A percentile compares a stretch with the other conserved stretches of the same genome.
These are phyloP conservation scores for Noctuana brunneofusca DNA, from an alignment of 2,888 invertebrate species.

Conservation along the genomic window DNA sequence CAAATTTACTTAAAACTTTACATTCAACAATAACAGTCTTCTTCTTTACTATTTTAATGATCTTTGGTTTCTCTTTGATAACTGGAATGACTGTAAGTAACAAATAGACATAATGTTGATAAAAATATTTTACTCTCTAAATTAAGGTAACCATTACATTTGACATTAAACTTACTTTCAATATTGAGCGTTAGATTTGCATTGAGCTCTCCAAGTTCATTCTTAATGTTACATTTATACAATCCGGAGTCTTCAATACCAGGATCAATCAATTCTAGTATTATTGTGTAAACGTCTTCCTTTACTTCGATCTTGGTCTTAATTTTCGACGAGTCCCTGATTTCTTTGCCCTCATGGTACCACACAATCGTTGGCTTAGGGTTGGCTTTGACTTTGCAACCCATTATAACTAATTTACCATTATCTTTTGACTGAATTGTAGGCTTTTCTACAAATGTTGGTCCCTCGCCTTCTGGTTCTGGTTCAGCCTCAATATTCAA, in stretches of 20 bases:
- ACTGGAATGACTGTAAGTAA: conserved; percentile 90
- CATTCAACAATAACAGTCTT: conserved; percentile 96
- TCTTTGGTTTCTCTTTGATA: conserved; percentile 95
- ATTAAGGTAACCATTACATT: not conserved
- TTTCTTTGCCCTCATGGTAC: conserved; percentile 83
- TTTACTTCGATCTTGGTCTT: conserved; percentile 90
- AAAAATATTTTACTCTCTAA: not conserved
- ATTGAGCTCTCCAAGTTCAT: conserved; percentile 97
- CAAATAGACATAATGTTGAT: not conserved
- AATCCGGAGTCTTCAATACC: conserved; percentile 97
- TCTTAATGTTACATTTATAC: conserved; percentile 99
- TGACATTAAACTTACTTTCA: conserved; percentile 90
- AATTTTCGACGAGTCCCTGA: conserved; percentile 91
- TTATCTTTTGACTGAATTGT: conserved; percentile 90
- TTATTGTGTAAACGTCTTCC: conserved; percentile 92
- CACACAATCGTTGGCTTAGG: conserved; percentile 78
- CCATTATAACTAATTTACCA: conserved; percentile 78
- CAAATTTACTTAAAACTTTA: conserved; percentile 95
- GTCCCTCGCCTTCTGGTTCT: conserved; percentile 96
- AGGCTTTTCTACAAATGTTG: conserved; percentile 96
- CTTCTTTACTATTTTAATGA: conserved; percentile 95
- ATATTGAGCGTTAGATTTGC: conserved; percentile 98
- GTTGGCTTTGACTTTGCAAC: conserved; percentile 79
- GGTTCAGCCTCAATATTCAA: conserved; percentile 98
- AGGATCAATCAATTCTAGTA: conserved; percentile 94